Conservation (phyloP, 2,888 invertebrate genomes). For the Molorchus minor region DNA sequence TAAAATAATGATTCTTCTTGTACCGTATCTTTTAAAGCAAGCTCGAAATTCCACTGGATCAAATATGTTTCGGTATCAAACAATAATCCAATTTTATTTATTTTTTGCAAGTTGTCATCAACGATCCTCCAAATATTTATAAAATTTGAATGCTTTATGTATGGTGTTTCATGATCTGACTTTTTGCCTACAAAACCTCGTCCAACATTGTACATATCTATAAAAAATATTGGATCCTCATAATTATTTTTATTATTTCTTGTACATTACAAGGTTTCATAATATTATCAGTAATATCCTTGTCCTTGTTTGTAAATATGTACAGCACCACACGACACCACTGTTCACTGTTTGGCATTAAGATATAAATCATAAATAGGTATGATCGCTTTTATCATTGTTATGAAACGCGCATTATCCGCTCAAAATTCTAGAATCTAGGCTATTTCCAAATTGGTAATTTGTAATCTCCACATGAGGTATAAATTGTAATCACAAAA, state of each 20-base stretch:
- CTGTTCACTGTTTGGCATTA: too few species aligned
- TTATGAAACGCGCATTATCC: too few species aligned
- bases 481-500: too few species aligned
- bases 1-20: constrained; percentile 39
- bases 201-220: constrained; percentile 34
- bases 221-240: constrained; percentile 34
- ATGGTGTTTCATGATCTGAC: neutral
- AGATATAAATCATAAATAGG: too few species aligned
- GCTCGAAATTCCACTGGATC: constrained; percentile 43
- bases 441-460: too few species aligned
- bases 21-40: constrained; percentile 27
- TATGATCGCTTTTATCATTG: too few species aligned
- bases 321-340: too few species aligned
- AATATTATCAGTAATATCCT: too few species aligned
- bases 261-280: constrained; percentile 25
- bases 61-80: constrained; percentile 44
- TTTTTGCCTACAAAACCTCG: constrained; percentile 23
- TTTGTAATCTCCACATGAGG: too few species aligned
- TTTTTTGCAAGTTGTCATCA: constrained; percentile 29
- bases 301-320: too few species aligned
- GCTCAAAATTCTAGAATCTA: too few species aligned
- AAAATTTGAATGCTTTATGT: constrained; percentile 25
- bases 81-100: constrained; percentile 34
- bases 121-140: constrained; percentile 43
- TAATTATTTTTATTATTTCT: constrained; percentile 24